Conservation (phyloP, 2,888 invertebrate genomes). For the Micoletzkya japonica region DNA sequence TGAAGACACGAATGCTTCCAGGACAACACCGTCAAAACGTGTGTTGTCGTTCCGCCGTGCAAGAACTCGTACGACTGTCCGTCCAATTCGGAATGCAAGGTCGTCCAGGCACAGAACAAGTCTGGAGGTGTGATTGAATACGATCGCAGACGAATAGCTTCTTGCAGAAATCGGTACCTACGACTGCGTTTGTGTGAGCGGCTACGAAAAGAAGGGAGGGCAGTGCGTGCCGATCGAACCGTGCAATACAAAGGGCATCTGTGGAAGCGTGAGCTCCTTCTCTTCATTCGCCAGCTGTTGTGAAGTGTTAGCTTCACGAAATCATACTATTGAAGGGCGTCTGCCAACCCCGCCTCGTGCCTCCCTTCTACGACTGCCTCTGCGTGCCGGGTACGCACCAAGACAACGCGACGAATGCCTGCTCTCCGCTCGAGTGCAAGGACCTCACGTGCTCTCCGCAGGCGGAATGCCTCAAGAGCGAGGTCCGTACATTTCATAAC, state of each 20-base stretch:
- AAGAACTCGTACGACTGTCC: conserved; percentile 19
- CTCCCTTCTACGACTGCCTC: conserved; percentile 26
- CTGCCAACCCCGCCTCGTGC: conserved; percentile 9
- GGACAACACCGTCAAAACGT: neutral
- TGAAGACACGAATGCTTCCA: neutral
- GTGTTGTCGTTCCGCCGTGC: conserved; percentile 23
- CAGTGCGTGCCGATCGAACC: conserved; percentile 17
- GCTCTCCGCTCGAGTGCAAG: conserved; percentile 6
- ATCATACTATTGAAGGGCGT: conserved; percentile 7
- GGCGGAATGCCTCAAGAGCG: conserved; percentile 16
- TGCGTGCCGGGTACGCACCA: conserved; percentile 9
- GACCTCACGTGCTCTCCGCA: neutral
- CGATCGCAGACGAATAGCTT: neutral
- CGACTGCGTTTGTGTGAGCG: conserved; percentile 4
- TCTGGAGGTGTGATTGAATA: conserved; percentile 13
- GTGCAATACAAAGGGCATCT: conserved; percentile 9
- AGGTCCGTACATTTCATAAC: neutral
- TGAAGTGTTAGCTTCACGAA: neutral
- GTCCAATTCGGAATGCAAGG: conserved; percentile 10
- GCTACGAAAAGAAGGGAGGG: conserved; percentile 12
- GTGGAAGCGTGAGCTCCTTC: conserved; percentile 13
- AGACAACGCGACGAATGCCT: conserved; percentile 9
- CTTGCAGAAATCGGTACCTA: conserved; percentile 18
- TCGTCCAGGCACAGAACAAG: conserved; percentile 22
- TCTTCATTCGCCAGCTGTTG: neutral